These are phyloP conservation scores for Reinhardtius hippoglossoides DNA, from an alignment of 2,113 vertebrate species.

Conservation along the genomic window DNA sequence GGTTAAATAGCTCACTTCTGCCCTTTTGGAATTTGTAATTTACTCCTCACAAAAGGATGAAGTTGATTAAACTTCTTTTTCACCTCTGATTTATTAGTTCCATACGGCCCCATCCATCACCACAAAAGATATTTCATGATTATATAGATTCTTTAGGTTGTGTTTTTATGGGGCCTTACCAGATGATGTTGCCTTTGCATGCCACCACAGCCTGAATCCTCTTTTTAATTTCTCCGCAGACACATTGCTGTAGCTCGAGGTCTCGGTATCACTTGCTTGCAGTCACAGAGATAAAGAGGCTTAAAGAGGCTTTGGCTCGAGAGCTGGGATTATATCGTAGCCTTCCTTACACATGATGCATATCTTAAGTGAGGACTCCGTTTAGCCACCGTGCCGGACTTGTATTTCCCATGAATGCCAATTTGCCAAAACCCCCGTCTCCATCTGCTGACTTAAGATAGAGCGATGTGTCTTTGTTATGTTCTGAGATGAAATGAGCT, in stretches of 20 bases:
- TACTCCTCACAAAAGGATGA: slow-evolving; percentile 14
- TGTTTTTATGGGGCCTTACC: not conserved
- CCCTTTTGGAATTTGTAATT: slow-evolving; percentile 36
- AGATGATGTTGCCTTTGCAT: not conserved
- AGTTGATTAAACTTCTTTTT: not conserved
- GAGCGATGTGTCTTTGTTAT: slow-evolving; percentile 13
- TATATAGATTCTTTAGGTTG: not conserved
- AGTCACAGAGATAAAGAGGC: slow-evolving; percentile 21
- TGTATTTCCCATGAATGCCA: slow-evolving; percentile 9
- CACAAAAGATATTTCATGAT: no score
- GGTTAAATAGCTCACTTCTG: slow-evolving; percentile 33
- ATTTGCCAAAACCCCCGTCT: slow-evolving; percentile 24
- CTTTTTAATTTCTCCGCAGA: not conserved
- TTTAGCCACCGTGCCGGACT: slow-evolving; percentile 12
- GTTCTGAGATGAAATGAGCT: slow-evolving; percentile 54
- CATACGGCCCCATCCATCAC: no score
- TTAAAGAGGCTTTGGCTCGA: slow-evolving; percentile 16
- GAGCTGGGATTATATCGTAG: slow-evolving; percentile 24
- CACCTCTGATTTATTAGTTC: not conserved
- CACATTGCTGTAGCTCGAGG: not conserved
- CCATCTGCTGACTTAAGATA: slow-evolving; percentile 55
- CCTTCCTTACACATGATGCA: slow-evolving; percentile 12
- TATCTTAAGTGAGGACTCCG: slow-evolving; percentile 3
- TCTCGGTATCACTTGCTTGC: slow-evolving; percentile 32
- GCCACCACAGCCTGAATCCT: not conserved